These are phyloP conservation scores for Taenaris catops DNA, from an alignment of 2,888 invertebrate species.

Conservation along the genomic window DNA sequence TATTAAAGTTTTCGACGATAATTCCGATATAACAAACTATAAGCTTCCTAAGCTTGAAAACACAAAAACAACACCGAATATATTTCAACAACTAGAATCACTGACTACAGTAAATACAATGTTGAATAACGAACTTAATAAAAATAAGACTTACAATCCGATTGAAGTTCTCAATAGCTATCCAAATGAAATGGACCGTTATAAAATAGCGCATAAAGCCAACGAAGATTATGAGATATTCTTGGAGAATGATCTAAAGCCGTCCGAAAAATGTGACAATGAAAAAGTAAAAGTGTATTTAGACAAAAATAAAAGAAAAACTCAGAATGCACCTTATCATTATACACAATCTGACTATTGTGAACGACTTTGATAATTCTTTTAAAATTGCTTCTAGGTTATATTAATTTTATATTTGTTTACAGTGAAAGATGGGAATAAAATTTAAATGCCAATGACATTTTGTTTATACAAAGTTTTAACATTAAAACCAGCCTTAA, in stretches of 20 bases:
- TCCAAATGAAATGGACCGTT: slow-evolving; percentile 8
- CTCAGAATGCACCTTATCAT: slow-evolving; percentile 30
- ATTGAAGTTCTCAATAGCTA: slow-evolving; percentile 17
- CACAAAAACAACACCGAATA: slow-evolving; percentile 1
- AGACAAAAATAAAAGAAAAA: slow-evolving; percentile 45
- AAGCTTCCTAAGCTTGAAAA: slow-evolving; percentile 8
- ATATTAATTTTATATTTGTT: slow-evolving; percentile 2
- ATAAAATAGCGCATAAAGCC: slow-evolving; percentile 16
- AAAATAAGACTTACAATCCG: slow-evolving; percentile 16
- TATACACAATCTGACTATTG: slow-evolving; percentile 20
- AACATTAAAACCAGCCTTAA: too few relatives aligned
- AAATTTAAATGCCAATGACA: neutral
- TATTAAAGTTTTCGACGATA: slow-evolving; percentile 36
- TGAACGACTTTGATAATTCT: slow-evolving; percentile 15
- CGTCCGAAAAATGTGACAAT: slow-evolving; percentile 40
- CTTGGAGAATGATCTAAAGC: slow-evolving; percentile 45
- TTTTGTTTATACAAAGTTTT: too few relatives aligned
- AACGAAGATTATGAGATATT: slow-evolving; percentile 50
- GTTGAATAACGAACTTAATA: slow-evolving; percentile 12
- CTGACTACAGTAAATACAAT: slow-evolving; percentile 6
- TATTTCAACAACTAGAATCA: slow-evolving; percentile 2
- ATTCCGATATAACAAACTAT: slow-evolving; percentile 11
- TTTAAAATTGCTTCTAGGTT: neutral
- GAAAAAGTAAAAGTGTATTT: slow-evolving; percentile 56
- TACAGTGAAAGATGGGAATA: neutral